These are phyloP conservation scores for Caenorhabditis panamensis DNA, from an alignment of 2,888 invertebrate genomes.

Conservation along the genomic window DNA sequence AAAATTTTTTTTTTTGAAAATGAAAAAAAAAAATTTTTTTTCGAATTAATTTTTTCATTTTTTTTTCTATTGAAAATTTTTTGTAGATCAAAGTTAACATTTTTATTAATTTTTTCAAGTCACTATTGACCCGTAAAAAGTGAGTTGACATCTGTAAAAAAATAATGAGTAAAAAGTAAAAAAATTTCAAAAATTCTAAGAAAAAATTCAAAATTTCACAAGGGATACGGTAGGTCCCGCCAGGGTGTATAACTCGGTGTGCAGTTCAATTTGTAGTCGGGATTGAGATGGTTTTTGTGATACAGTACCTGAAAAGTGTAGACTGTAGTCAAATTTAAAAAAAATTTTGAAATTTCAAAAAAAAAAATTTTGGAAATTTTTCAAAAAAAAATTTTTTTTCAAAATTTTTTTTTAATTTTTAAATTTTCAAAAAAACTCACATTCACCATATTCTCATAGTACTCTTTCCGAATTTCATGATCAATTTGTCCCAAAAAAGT, in stretches of 20 bases:
- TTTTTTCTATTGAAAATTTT: too few species aligned
- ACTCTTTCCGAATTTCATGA: slow-evolving; percentile 31
- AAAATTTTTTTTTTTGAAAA: too few species aligned
- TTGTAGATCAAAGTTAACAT: too few species aligned
- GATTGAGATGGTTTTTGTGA: slow-evolving; percentile 20
- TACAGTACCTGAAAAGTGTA: slow-evolving; percentile 10
- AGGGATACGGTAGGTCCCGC: slow-evolving; percentile 1
- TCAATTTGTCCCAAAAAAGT: slow-evolving; percentile 48
- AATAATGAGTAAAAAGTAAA: too few species aligned
- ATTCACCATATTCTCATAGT: slow-evolving; percentile 49
- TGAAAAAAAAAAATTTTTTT: too few species aligned
- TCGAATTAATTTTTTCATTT: too few species aligned
- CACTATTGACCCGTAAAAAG: too few species aligned
- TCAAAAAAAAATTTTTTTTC: not conserved
- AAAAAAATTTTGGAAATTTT: too few species aligned
- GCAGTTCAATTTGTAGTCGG: slow-evolving; percentile 14
- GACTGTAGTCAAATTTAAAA: too few species aligned
- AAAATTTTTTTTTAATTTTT: slow-evolving; percentile 1
- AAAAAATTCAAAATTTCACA: not conserved
- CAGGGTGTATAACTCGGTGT: not conserved
- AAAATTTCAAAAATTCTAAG: too few species aligned
- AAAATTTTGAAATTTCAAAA: not conserved
- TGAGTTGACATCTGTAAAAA: too few species aligned
- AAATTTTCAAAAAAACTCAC: slow-evolving; percentile 23
- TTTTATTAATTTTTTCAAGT: too few species aligned